Base-by-base conservation (phyloP, 2,797 vertebrate genomes). In the Peromyscus eremicus region DNA sequence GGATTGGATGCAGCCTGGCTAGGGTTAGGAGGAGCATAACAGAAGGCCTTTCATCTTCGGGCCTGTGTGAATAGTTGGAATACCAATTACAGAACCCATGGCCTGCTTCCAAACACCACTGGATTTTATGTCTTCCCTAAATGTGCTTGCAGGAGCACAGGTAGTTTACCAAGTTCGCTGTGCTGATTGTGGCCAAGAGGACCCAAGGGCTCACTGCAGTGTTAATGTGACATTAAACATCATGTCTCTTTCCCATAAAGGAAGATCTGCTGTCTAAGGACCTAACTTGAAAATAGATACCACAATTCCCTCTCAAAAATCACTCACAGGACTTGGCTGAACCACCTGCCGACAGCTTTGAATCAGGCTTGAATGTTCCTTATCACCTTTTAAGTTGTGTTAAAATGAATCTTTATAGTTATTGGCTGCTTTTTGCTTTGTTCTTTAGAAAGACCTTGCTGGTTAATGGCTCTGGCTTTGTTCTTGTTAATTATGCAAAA, bases 301-400 rank as follows among this genome's bases (percentile, higher is more conserved):
- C 70, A 89, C 43, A 91, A 89, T 83, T 73, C 14, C 64, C 55
- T 52, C 13, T 62, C 29, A 21, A 88, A 89, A 83, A 75, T 79
- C 49, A 75, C 68, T 83, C 81, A 37, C 17, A 43, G 16, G 16
- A 12, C 32, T 60, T 92, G 82, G 76, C 83, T 86, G 25, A 89
- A 64, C 13, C 46, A 70, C 70, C 46, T 94, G 55, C 64, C 55
- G 73, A 66, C 29, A 64, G 68, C 17, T 55, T 95, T 92, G 73
- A 82, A 91, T 91, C 37, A 89, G 89, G 0, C 29, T 79, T 57
- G 19, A 19, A 60, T 75, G 12, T 25, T 90, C 66, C 25, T 90
- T 79, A 76, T 5, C 64, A 86, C 11, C 7, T 97, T 94, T 94
- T 57, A 84, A 75, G 70, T 95, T 57, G 43, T 27, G 8, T 70